Percentiles rank a stretch among this genome's conserved stretches.
Evolutionary conservation across 1,140 invertebrate species (phyloP).

Genomic region (Leptinotarsa texana): DNA sequence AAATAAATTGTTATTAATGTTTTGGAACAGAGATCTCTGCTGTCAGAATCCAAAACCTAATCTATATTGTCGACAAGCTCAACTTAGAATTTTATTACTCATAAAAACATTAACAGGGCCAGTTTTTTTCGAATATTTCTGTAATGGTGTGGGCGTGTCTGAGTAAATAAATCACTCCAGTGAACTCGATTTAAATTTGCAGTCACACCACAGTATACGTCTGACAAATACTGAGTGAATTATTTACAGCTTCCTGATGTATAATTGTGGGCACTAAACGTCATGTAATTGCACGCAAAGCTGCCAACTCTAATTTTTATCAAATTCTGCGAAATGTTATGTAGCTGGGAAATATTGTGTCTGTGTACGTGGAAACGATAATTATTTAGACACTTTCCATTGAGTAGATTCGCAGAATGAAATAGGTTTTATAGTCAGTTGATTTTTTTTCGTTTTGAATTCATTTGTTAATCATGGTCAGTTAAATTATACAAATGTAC

Average conservation of each 20-base stretch:
- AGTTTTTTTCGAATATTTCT: neutral
- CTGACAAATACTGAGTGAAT: conserved; percentile 27
- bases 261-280: conserved; percentile 29
- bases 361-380: no score
- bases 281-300: conserved; percentile 28
- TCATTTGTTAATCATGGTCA: no score
- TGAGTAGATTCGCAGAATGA: no score
- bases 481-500: no score
- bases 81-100: neutral
- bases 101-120: neutral
- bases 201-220: neutral
- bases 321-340: conserved; percentile 21
- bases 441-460: no score
- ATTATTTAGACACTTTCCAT: no score
- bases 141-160: neutral
- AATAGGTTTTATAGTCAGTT: no score
- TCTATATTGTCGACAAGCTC: neutral
- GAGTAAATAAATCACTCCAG: neutral
- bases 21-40: neutral
- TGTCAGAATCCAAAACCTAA: neutral
- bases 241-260: conserved; percentile 32
- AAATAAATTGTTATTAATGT: neutral
- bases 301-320: conserved; percentile 30
- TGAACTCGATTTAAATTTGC: conserved; percentile 6
- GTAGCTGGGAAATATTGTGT: neutral